Base-by-base conservation (phyloP, 2,113 vertebrate genomes). In the Cepphus grylle region DNA sequence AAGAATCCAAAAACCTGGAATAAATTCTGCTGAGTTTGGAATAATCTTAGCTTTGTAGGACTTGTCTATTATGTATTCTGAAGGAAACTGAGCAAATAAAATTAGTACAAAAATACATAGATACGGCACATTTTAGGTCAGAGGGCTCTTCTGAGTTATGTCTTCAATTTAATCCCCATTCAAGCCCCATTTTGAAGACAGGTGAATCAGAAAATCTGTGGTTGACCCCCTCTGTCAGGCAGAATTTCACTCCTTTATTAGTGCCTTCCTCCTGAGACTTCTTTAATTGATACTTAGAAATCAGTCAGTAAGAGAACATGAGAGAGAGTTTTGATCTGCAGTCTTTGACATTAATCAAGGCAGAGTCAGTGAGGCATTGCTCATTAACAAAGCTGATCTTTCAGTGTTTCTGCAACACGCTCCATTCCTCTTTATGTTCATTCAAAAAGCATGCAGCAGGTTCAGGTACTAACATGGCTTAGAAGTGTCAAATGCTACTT, bases 331-430 rank as follows among this genome's bases (percentile, higher is more conserved):
- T 90, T 89, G 47, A 95, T 76, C 47, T 79, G 40, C 53, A 89
- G 22, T 50, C 72, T 94, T 92, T 87, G 78, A 91, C 81, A 93
- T 61, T 81, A 94, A 87, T 92, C 81, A 94, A 63, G 34, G 15
- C 34, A 84, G 88, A 96, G 45, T 79, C 86, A 81, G 52, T 21
- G 83, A 94, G 65, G 56, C 40, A 65, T 45, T 32, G 3, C 76
- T 91, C 56, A 59, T 86, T 93, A 88, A 69, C 29, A 93, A 67
- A 66, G 29, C 34, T 69, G 40, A 77, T 77, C 49, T 85, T 74
- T 53, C 72, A 61, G 30, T 81, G 34, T 19, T 90, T 73, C 69
- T 86, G 52, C 43, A 63, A 14, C 18, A 36, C 27, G 56, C 47
- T 12, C 4, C 42, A 6, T 86, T 88, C 71, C 63, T 53, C n/a